phyloP scores from a whole-genome alignment of 2,797 vertebrate genomes.

The Lutra lutra region DNA sequence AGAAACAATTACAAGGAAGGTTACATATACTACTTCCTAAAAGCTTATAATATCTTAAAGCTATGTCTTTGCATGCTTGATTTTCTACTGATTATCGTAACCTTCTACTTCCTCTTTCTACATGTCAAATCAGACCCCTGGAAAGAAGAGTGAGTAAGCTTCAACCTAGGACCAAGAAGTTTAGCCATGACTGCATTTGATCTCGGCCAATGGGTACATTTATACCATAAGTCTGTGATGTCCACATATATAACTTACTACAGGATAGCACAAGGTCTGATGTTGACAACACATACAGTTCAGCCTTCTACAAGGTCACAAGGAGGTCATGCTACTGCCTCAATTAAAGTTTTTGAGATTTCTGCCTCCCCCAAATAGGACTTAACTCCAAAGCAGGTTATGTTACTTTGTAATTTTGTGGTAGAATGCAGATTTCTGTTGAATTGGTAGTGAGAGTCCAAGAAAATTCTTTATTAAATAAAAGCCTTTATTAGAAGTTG shows the following conservation, averaged over 20 bases:
- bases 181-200: neutral
- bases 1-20: neutral
- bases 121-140: neutral
- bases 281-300: neutral
- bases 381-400: neutral
- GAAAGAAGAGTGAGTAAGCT: neutral
- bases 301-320: neutral
- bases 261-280: neutral
- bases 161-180: neutral
- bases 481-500: neutral
- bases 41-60: neutral
- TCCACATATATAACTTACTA: neutral
- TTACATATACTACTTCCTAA: neutral
- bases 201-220: neutral
- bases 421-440: neutral
- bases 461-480: neutral
- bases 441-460: neutral
- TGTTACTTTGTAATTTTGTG: neutral
- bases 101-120: neutral
- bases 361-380: neutral
- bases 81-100: neutral
- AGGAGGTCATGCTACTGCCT: neutral
- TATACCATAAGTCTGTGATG: neutral
- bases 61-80: neutral
- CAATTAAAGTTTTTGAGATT: neutral